Percentiles rank a stretch among this genome's conserved stretches.
Conservation (phyloP, 37 sponge, comb jelly and placozoan genomes). For the Mnemiopsis leidyi region DNA sequence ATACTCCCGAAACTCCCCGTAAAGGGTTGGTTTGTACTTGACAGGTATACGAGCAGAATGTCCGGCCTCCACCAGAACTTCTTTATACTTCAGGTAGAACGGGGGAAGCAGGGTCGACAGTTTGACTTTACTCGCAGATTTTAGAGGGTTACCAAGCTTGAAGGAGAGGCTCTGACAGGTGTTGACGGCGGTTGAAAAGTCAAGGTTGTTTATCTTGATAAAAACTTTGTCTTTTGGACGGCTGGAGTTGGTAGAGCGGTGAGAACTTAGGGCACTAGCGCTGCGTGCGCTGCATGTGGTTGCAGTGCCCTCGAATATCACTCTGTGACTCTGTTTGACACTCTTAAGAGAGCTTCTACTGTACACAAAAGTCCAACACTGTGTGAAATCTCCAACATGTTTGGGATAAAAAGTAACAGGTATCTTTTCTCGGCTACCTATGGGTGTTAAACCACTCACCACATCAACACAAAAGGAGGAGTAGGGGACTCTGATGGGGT, state of each 20-base stretch:
- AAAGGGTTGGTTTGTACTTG: slow-evolving; percentile 1
- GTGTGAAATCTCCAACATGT: slow-evolving; percentile 11
- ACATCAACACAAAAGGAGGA: not conserved
- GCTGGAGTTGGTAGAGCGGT: not conserved
- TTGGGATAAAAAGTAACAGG: slow-evolving; percentile 48
- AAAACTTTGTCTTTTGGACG: slow-evolving; percentile 38
- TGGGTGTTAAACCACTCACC: slow-evolving; percentile 27
- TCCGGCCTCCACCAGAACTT: slow-evolving; percentile 43
- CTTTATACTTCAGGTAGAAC: slow-evolving; percentile 61
- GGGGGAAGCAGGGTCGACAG: not conserved
- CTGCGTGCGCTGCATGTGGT: not conserved
- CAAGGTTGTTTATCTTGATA: slow-evolving; percentile 5
- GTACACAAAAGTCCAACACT: not conserved
- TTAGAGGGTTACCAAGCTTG: slow-evolving; percentile 55
- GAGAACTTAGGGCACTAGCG: not conserved
- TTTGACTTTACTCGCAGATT: slow-evolving; percentile 27
- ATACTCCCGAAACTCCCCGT: not conserved
- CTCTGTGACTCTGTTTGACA: not conserved
- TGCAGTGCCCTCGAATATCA: slow-evolving; percentile 31
- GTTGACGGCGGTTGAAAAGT: not conserved
- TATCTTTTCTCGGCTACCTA: not conserved
- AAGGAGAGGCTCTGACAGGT: not conserved
- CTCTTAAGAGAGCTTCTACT: not conserved
- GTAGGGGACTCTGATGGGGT: not conserved
- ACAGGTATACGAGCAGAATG: slow-evolving; percentile 60